phyloP scores from a whole-genome alignment of 2,888 invertebrate genomes.

The Eilema caniola region DNA sequence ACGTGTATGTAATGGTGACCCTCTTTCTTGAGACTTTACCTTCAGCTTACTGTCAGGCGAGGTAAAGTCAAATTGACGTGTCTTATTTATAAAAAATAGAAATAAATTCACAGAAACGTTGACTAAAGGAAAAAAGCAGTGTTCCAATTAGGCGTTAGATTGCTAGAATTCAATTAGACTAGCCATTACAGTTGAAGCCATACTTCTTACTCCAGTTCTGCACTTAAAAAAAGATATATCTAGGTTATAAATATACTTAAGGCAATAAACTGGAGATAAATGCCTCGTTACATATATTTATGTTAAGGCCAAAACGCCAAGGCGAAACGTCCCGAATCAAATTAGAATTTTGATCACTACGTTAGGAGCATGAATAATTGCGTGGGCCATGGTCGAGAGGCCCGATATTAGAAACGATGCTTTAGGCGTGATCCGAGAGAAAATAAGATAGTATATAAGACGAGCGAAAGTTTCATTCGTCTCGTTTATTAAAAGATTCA shows the following conservation, averaged over 20 bases:
- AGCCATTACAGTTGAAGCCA: not conserved
- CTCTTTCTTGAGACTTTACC: too few species aligned
- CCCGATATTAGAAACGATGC: not conserved
- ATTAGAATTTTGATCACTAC: conserved; percentile 22
- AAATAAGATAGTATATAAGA: conserved; percentile 1
- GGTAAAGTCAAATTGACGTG: too few species aligned
- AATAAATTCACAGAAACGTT: too few species aligned
- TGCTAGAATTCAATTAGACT: not conserved
- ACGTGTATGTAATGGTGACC: too few species aligned
- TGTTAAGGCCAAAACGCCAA: conserved; percentile 20
- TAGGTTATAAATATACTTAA: conserved; percentile 15
- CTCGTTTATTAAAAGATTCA: not conserved
- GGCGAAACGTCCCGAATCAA: conserved; percentile 12
- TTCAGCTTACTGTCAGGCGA: too few species aligned
- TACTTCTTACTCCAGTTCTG: not conserved
- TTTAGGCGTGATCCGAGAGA: not conserved
- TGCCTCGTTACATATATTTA: conserved; percentile 34
- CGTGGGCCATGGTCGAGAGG: not conserved
- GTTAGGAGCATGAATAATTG: conserved; percentile 17
- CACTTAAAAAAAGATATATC: conserved; percentile 13
- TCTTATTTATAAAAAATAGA: too few species aligned
- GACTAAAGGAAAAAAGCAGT: not conserved
- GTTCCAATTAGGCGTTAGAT: not conserved
- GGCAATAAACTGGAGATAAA: conserved; percentile 21
- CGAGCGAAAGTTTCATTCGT: not conserved